Percentiles rank a stretch among this genome's conserved stretches.
phyloP scores from a whole-genome alignment of 2,888 invertebrate genomes.

The Eudemis profundana region DNA sequence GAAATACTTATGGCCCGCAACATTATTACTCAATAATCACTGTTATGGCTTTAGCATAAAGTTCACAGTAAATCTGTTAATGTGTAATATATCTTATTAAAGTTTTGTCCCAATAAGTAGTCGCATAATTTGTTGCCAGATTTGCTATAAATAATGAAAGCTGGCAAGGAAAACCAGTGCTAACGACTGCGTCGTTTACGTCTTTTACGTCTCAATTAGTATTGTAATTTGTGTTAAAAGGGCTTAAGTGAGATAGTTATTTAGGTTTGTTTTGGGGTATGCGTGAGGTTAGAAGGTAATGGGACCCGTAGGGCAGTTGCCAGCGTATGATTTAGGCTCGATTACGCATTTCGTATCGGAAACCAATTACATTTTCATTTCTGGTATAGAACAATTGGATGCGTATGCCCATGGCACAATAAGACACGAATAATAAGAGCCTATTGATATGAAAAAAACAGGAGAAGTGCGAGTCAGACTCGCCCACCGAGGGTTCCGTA shows the following conservation, averaged over 20 bases:
- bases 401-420: constrained; percentile 2
- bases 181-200: not conserved
- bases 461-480: too few species aligned
- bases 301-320: constrained; percentile 30
- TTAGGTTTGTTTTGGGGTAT: not conserved
- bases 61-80: constrained; percentile 1
- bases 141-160: constrained; percentile 37
- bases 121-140: constrained; percentile 28
- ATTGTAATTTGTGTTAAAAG: not conserved
- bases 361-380: constrained; percentile 41
- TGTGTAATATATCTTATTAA: constrained; percentile 38
- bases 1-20: constrained; percentile 9
- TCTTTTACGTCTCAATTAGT: not conserved
- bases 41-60: not conserved
- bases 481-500: too few species aligned
- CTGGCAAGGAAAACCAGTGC: constrained; percentile 1
- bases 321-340: constrained; percentile 35
- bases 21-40: not conserved
- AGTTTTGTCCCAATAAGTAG: constrained; percentile 39
- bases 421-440: not conserved
- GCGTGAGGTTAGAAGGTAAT: constrained; percentile 6
- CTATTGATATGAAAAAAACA: too few species aligned
- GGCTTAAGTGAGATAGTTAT: not conserved
- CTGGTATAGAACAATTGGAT: constrained; percentile 25
- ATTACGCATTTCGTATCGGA: constrained; percentile 38